A percentile compares a stretch with the other conserved stretches of the same genome.
These are phyloP conservation scores for Drosophila neotestacea DNA, from an alignment of 2,888 invertebrate genomes.

Conservation along the genomic window DNA sequence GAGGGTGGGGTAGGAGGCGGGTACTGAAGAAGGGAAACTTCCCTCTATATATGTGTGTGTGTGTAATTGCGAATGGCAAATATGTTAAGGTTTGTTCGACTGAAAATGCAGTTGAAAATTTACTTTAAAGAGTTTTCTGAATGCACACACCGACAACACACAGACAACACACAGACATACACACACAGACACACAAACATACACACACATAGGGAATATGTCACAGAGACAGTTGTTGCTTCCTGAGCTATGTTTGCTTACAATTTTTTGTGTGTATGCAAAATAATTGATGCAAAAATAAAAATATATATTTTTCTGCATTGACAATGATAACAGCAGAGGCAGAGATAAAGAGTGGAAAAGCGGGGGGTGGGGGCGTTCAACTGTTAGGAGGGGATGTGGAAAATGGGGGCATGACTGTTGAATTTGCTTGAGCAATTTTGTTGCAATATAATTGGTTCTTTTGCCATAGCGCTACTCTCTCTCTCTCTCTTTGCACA, in stretches of 20 bases:
- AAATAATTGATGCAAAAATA: conserved; percentile 47
- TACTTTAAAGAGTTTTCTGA: conserved; percentile 13
- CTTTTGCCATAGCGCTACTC: background rate
- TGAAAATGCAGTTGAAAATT: conserved; percentile 14
- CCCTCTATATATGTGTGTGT: background rate
- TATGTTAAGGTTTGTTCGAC: conserved; percentile 14
- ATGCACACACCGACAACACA: conserved; percentile 7
- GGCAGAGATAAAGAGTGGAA: background rate
- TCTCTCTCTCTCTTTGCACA: background rate
- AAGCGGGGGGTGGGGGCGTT: background rate
- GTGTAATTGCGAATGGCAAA: conserved; percentile 13
- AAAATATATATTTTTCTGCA: conserved; percentile 25
- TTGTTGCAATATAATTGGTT: conserved; percentile 11
- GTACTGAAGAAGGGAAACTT: too few relatives aligned
- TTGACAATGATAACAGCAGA: conserved; percentile 15
- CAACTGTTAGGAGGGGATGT: background rate
- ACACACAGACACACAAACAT: background rate
- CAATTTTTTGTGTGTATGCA: conserved; percentile 21
- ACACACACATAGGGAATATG: conserved; percentile 9
- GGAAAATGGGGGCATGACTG: background rate
- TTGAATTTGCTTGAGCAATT: conserved; percentile 21
- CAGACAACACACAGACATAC: background rate
- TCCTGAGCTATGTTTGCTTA: conserved; percentile 31
- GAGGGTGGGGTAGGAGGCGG: background rate
- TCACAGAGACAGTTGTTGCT: conserved; percentile 24